Evolutionary conservation across 1,140 invertebrate genomes (phyloP).

Genomic region (Callitettix versicolor): DNA sequence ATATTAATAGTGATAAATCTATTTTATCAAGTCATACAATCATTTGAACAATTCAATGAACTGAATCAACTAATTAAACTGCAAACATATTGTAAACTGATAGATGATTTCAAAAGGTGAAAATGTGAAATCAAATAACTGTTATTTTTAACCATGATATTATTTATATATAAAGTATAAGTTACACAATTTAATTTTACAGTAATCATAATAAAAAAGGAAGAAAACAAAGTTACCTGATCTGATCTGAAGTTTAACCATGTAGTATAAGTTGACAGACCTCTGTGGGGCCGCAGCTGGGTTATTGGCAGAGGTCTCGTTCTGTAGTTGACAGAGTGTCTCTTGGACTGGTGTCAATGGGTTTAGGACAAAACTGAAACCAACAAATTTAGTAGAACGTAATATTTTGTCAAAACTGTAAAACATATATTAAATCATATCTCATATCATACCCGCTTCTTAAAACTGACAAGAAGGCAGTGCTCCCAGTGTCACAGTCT

Average conservation of each 20-base stretch:
- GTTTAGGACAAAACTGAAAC: constrained; percentile 74
- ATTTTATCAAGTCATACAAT: no score
- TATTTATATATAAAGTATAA: not conserved
- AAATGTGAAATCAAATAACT: not conserved
- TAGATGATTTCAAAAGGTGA: not conserved
- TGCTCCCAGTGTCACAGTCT: no score
- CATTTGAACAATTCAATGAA: no score
- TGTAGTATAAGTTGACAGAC: constrained; percentile 87
- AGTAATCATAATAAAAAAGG: not conserved
- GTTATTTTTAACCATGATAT: not conserved
- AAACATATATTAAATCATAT: no score
- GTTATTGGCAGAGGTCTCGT: constrained; percentile 81
- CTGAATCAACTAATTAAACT: no score
- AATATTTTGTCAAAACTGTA: no score
- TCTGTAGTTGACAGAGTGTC: constrained; percentile 83
- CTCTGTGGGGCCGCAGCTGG: constrained; percentile 68
- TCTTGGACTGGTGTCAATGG: constrained; percentile 84
- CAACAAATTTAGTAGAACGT: no score
- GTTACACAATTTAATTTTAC: not conserved
- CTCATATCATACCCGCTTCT: no score
- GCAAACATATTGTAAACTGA: not conserved
- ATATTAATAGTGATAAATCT: no score
- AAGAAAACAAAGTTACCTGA: constrained; percentile 44
- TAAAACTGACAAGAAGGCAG: no score
- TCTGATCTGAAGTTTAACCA: constrained; percentile 84